phyloP scores from a whole-genome alignment of 2,113 vertebrate genomes.

The Falco punctatus region DNA sequence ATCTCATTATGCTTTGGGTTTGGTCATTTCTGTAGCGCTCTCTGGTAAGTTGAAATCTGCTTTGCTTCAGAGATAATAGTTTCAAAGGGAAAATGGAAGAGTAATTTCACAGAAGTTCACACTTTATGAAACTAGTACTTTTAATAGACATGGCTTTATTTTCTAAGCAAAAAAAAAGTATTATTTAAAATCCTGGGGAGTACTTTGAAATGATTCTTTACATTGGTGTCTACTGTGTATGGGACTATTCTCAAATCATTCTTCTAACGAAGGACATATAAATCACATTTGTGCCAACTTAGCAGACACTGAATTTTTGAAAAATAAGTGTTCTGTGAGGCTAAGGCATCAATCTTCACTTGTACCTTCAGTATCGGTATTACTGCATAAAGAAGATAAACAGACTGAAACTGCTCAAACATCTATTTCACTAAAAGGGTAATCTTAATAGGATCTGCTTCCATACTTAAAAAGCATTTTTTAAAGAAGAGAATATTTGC shows the following conservation, averaged over 20 bases:
- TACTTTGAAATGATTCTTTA: constrained; percentile 32
- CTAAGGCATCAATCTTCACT: constrained; percentile 40
- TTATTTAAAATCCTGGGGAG: constrained; percentile 7
- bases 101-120: background rate
- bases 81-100: constrained; percentile 20
- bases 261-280: constrained; percentile 34
- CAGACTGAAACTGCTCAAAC: background rate
- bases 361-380: background rate
- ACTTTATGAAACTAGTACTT: background rate
- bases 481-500: background rate
- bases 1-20: background rate
- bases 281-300: constrained; percentile 18
- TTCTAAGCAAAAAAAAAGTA: background rate
- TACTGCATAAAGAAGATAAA: constrained; percentile 16
- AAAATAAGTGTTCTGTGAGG: constrained; percentile 56
- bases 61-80: background rate
- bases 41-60: constrained; percentile 3
- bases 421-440: background rate
- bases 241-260: constrained; percentile 23
- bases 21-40: constrained; percentile 1
- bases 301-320: background rate
- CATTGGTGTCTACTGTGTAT: constrained; percentile 3
- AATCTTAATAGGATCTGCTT: background rate
- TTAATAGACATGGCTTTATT: constrained; percentile 10
- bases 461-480: background rate